These are phyloP conservation scores for Tenthredo notha DNA, from an alignment of 2,888 invertebrate genomes.

Conservation along the genomic window DNA sequence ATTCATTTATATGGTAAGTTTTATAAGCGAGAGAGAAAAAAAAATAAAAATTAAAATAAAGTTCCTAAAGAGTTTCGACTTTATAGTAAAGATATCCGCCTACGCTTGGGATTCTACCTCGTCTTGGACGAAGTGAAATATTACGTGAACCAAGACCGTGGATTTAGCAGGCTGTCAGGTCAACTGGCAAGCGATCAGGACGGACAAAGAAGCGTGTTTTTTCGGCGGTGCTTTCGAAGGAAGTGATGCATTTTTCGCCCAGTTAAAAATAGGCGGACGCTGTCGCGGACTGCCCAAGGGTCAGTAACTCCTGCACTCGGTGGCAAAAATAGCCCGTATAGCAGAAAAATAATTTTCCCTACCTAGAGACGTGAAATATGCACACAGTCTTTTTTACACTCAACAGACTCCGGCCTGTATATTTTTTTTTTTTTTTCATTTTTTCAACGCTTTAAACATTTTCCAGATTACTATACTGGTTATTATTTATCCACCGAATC, in stretches of 20 bases:
- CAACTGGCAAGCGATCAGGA: slow-evolving; percentile 44
- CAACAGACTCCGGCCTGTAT: not conserved
- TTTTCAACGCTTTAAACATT: not conserved
- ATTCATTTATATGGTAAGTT: slow-evolving; percentile 16
- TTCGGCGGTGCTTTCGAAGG: slow-evolving; percentile 60
- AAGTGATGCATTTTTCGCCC: slow-evolving; percentile 75
- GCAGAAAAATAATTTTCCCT: slow-evolving; percentile 68
- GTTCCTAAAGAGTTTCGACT: not conserved
- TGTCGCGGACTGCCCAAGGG: slow-evolving; percentile 75
- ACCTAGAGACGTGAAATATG: slow-evolving; percentile 49
- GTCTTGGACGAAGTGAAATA: slow-evolving; percentile 25
- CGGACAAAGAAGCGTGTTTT: slow-evolving; percentile 57
- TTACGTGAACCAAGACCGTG: slow-evolving; percentile 30
- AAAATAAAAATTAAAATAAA: not conserved
- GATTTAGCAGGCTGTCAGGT: slow-evolving; percentile 24
- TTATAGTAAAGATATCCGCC: slow-evolving; percentile 9
- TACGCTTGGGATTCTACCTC: not conserved
- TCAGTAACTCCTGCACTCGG: slow-evolving; percentile 75
- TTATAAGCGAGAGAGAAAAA: not conserved
- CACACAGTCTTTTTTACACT: not conserved
- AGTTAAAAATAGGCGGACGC: slow-evolving; percentile 75
- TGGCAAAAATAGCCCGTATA: slow-evolving; percentile 72
- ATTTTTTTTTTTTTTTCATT: not conserved
- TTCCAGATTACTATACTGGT: not conserved
- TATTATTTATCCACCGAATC: not conserved